Evolutionary conservation across 2,797 vertebrate genomes (phyloP).

Genomic region (Aldrovandia affinis): DNA sequence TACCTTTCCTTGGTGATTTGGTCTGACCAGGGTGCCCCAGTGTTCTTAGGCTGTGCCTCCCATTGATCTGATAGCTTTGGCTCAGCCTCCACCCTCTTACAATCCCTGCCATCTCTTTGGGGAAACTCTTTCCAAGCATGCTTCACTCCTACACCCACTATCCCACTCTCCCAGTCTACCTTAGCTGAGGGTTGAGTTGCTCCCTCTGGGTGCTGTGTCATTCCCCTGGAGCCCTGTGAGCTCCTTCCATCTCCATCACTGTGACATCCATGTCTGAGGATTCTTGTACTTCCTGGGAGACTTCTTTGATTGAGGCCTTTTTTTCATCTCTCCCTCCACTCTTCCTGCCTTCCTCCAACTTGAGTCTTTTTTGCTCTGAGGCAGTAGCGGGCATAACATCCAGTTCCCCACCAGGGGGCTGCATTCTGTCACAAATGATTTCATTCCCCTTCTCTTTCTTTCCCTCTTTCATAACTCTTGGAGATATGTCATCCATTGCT

Average conservation of each 20-base stretch:
- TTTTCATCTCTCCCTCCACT: background rate
- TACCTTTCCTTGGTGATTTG: background rate
- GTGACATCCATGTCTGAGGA: background rate
- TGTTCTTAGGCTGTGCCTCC: background rate
- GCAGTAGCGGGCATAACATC: conserved; percentile 4
- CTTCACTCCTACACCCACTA: background rate
- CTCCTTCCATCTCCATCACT: background rate
- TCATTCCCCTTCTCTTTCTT: conserved; percentile 38
- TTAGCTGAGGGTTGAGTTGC: background rate
- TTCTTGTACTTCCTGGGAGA: background rate
- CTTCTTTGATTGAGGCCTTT: conserved; percentile 12
- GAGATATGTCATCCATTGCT: conserved; percentile 18
- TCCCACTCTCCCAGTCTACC: background rate
- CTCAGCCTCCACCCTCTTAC: background rate
- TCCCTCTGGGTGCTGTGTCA: background rate
- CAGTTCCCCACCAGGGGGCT: conserved; percentile 21
- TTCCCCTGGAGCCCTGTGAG: background rate
- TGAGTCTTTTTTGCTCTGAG: conserved; percentile 16
- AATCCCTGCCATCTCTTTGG: background rate
- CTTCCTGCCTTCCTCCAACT: background rate
- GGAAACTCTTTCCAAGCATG: background rate
- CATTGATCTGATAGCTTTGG: background rate
- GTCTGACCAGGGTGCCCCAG: background rate
- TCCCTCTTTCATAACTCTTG: conserved; percentile 8
- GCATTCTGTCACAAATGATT: conserved; percentile 27